These are phyloP conservation scores for Tetragonisca angustula DNA, from an alignment of 2,888 invertebrate species.

Conservation along the genomic window DNA sequence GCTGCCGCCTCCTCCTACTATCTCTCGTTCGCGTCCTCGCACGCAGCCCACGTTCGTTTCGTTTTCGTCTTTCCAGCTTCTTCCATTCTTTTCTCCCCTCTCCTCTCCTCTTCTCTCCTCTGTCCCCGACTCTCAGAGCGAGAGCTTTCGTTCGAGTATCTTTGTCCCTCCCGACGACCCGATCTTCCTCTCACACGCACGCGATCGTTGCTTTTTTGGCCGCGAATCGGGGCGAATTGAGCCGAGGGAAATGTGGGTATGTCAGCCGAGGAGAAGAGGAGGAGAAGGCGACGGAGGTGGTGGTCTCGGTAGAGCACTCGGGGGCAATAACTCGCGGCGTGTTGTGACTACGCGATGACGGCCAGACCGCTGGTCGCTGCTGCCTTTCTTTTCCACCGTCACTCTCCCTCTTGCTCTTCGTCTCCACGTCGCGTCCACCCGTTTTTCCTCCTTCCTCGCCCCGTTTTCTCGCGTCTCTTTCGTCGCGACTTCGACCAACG, in stretches of 20 bases:
- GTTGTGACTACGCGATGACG: slow-evolving; percentile 80
- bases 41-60: slow-evolving; percentile 35
- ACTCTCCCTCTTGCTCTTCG: neutral
- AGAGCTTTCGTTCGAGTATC: slow-evolving; percentile 6
- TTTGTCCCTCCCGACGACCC: neutral
- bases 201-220: slow-evolving; percentile 72
- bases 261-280: slow-evolving; percentile 31
- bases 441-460: neutral
- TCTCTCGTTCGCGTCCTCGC: slow-evolving; percentile 50
- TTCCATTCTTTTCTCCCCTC: slow-evolving; percentile 21
- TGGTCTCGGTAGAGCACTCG: slow-evolving; percentile 58
- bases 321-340: slow-evolving; percentile 77
- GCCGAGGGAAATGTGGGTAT: slow-evolving; percentile 63
- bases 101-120: too few relatives aligned
- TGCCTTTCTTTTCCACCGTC: slow-evolving; percentile 53
- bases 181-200: slow-evolving; percentile 40
- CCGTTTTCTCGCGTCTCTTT: neutral
- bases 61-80: slow-evolving; percentile 51
- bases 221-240: slow-evolving; percentile 75
- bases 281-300: slow-evolving; percentile 48
- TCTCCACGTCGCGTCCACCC: neutral
- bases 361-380: slow-evolving; percentile 81
- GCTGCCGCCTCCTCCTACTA: slow-evolving; percentile 41
- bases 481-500: neutral
- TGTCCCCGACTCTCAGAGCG: too few relatives aligned